Evolutionary conservation across 2,113 vertebrate genomes (phyloP).

Genomic region (Syngnathus floridae): DNA sequence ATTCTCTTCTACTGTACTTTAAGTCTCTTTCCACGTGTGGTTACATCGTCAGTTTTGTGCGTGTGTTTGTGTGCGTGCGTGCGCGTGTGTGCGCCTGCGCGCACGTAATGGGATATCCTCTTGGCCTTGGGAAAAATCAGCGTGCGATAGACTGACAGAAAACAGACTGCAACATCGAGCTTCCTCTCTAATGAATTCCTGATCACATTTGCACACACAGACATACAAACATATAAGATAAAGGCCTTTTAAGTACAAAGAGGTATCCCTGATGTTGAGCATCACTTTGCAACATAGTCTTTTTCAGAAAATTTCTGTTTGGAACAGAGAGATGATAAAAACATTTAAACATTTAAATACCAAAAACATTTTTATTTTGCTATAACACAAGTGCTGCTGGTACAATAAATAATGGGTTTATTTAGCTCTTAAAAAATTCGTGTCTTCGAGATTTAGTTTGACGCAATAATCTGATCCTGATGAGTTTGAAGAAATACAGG

Average conservation of each 20-base stretch:
- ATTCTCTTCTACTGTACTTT: neutral
- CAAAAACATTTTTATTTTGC: neutral
- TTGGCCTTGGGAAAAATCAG: conserved; percentile 58
- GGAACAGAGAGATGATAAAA: neutral
- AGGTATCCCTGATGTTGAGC: neutral
- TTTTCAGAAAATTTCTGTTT: neutral
- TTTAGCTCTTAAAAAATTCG: conserved; percentile 12
- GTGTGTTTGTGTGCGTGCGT: conserved; percentile 15
- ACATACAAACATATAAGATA: conserved; percentile 17
- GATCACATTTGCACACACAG: conserved; percentile 37
- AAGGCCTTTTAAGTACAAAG: conserved; percentile 16
- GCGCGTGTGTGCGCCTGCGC: conserved; percentile 15
- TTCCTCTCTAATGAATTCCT: conserved; percentile 65
- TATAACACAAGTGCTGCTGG: conserved; percentile 5
- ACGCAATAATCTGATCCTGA: neutral
- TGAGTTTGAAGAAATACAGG: neutral
- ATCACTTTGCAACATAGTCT: neutral
- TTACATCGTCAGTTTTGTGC: conserved; percentile 13
- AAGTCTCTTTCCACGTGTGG: conserved; percentile 16
- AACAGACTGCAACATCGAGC: conserved; percentile 58
- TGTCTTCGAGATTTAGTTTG: conserved; percentile 1
- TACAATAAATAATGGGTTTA: conserved; percentile 1
- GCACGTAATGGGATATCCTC: conserved; percentile 53
- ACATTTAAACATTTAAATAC: neutral
- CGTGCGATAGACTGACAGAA: conserved; percentile 55